Base-by-base conservation (phyloP, 2,797 vertebrate genomes). In the Argya squamiceps region DNA sequence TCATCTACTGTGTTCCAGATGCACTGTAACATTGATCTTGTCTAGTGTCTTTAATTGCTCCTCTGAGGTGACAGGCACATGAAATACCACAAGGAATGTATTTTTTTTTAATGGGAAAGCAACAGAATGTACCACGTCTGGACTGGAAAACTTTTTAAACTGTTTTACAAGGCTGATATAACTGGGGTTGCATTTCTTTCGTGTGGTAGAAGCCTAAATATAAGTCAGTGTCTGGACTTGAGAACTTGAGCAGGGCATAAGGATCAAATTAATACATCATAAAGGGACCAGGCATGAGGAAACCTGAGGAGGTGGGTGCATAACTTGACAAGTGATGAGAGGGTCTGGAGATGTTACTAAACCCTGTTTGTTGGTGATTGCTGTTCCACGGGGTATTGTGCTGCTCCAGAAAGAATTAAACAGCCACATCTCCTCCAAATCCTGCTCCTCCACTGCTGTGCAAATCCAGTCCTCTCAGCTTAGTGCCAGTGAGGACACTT, bases 271-370 rank as follows among this genome's bases (percentile, higher is more conserved):
- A 71, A 44, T 62, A 16, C 32, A 2, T 62, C 50, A 6, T 41
- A 71, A 80, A 59, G 16, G 69, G 65, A 89, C 27, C 41, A 68
- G 80, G 56, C 68, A 10, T 29, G 27, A 89, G 84, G 92, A 84
- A 87, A 67, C 63, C 59, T 34, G 65, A 78, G 71, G 29, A 84
- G n/a, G 13, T 58, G 41, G 58, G 41, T 60, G 46, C 6, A 1
- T 29, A 39, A 23, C 18, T 67, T 75, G 37, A 15, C 34, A 80
- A 39, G 39, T 43, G 65, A 19, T 2, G 2, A 62, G 62, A 44
- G 39, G 34, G n/a, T 21, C 80, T 79, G 36, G 63, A 63, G 84
- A 37, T 17, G 14, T 30, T 79, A 7, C 27, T 83, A 21, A 52
- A 49, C 15, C 15, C 32, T 84, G 0, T 29, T 37, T 59, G 23